Evolutionary conservation across 2,797 vertebrate genomes (phyloP).

Genomic region (Picus viridis): DNA sequence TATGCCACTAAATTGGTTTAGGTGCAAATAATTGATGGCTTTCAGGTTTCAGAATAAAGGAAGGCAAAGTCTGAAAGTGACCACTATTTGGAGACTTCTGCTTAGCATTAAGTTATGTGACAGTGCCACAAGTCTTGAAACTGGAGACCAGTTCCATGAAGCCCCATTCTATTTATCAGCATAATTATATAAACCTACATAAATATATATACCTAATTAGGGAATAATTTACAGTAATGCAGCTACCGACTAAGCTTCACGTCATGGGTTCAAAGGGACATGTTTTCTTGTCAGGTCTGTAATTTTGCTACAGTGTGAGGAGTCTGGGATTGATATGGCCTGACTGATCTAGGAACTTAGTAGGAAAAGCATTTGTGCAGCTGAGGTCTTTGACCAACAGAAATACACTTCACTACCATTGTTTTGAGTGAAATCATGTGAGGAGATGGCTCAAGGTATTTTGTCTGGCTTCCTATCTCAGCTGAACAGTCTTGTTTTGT

Average conservation of each 20-base stretch:
- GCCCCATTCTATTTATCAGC: slow-evolving; percentile 24
- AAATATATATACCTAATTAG: slow-evolving; percentile 7
- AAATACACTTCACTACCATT: not conserved
- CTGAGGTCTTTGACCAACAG: not conserved
- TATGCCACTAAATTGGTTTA: not conserved
- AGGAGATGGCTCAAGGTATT: not conserved
- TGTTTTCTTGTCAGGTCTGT: slow-evolving; percentile 5
- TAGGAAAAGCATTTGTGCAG: not conserved
- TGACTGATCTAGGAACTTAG: not conserved
- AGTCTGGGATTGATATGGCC: not conserved
- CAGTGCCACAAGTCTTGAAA: not conserved
- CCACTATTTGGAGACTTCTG: not conserved
- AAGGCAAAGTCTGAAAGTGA: not conserved
- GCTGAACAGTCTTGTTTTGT: not conserved
- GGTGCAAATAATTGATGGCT: not conserved
- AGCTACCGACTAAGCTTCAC: slow-evolving; percentile 55
- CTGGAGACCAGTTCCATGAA: not conserved
- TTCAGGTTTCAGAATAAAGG: not conserved
- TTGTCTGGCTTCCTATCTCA: not conserved
- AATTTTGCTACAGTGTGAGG: slow-evolving; percentile 26
- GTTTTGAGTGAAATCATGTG: not conserved
- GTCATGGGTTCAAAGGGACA: not conserved
- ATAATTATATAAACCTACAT: not conserved
- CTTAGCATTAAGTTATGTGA: not conserved
- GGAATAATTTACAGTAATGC: slow-evolving; percentile 52